Conservation (phyloP, 2,113 vertebrate species). For the Rousettus leschenaultii region DNA sequence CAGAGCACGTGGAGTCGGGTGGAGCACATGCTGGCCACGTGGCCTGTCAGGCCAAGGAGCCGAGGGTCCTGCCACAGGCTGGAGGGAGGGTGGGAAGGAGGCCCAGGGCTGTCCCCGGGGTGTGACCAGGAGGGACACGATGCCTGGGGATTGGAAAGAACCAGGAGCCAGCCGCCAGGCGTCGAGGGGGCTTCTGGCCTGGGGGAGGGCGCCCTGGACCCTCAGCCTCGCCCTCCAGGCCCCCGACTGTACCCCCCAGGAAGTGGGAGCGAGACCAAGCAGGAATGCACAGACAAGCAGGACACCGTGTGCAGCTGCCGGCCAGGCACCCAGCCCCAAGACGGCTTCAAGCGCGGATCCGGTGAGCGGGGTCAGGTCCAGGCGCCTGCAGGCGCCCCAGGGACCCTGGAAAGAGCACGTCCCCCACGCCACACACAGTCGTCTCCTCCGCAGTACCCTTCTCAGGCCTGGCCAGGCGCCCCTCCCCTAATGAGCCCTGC, state of each 20-base stretch:
- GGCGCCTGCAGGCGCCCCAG: too few species aligned
- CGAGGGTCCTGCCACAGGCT: not conserved
- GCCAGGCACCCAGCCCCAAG: conserved; percentile 49
- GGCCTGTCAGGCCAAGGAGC: not conserved
- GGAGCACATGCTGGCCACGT: not conserved
- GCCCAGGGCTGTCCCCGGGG: too few species aligned
- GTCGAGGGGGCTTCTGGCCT: not conserved
- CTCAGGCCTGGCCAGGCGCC: not conserved
- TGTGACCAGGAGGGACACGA: not conserved
- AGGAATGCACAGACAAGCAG: not conserved
- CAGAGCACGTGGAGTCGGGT: not conserved
- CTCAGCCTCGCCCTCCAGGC: not conserved
- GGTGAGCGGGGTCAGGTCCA: conserved; percentile 30
- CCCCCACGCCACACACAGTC: too few species aligned
- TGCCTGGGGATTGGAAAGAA: rapidly evolving
- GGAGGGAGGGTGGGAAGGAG: not conserved
- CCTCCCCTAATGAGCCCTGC: not conserved
- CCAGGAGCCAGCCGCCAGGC: not conserved
- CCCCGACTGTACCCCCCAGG: not conserved
- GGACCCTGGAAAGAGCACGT: too few species aligned
- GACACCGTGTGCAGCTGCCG: conserved; percentile 62
- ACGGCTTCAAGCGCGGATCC: conserved; percentile 28
- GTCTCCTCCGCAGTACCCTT: not conserved
- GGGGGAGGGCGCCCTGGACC: not conserved
- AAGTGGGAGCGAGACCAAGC: conserved; percentile 48